Evolutionary conservation across 2,888 invertebrate genomes (phyloP), one percentile per base, ranked within the genome.

Genomic region (Tricholauxania praeusta): DNA sequence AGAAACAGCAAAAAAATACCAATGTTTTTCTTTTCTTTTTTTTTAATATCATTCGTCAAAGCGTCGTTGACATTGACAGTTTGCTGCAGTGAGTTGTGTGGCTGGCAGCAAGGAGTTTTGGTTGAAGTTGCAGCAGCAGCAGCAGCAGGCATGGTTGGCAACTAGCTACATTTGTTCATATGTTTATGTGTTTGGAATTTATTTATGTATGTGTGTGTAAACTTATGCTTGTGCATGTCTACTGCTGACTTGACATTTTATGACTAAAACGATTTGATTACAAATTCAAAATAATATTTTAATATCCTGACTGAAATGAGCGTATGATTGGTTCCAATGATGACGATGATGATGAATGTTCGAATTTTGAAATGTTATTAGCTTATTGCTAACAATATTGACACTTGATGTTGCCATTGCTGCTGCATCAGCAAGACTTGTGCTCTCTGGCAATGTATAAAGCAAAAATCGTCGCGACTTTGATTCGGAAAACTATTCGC

Each of bases 201-300:
- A 15, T 39, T 7, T 10, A 8, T 39, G 39, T 39, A 39, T 5
- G 39, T 39, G 10, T 39, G 39, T 10, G 39, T 55, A 12, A 15
- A 57, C 3, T 57, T 19, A 12, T 22, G n/a, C 22, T 57, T 57
- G 17, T 12, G 7, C 57, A 3, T 12, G 7, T 17, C 19, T 15
- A 8, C n/a, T 57, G 57, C 19, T 57, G 57, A 57, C 57, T 57
- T 57, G 19, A n/a, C 17, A 57, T 14, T 60, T 39, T 60, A 60
- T 60, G 32, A 32, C 32, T 60, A 28, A 57, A 57, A 22, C 60
- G 60, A 62, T 62, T 62, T 62, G 60, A 62, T 62, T 62, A 62
- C 60, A 62, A 62, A 62, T 62, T 47, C n/a, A 62, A 62, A 59
- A 59, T 60, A 67, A 67, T 57, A 57, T 67, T 67, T 67, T 67